Conservation (phyloP, 2,113 vertebrate genomes). For the Dolichallabes microphthalmus region DNA sequence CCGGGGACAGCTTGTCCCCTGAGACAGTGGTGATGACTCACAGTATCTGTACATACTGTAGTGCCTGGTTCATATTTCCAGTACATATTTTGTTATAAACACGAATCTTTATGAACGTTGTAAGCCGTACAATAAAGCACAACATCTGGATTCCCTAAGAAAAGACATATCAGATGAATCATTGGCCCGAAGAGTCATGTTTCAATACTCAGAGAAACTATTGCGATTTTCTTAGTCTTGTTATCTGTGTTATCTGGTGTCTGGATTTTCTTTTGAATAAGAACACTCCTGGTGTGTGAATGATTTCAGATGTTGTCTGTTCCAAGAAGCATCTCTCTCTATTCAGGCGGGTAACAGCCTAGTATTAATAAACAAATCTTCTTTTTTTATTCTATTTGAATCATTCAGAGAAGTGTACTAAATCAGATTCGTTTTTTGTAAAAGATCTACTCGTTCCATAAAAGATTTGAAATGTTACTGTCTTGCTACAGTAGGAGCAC, state of each 20-base stretch:
- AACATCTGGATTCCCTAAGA: not conserved
- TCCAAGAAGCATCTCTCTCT: not conserved
- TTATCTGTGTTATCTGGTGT: not conserved
- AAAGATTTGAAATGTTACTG: not conserved
- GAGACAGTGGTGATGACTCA: not conserved
- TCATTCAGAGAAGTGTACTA: not conserved
- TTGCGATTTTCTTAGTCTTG: not conserved
- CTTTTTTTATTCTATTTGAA: not conserved
- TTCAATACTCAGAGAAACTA: not conserved
- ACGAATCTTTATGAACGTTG: not conserved
- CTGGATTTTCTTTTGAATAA: conserved; percentile 3
- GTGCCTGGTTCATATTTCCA: not conserved
- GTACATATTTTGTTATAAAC: not conserved
- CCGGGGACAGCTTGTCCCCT: not conserved
- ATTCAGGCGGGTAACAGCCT: not conserved
- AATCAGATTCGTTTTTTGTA: too few species aligned
- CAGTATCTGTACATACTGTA: not conserved
- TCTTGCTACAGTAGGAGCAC: not conserved
- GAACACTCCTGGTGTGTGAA: not conserved
- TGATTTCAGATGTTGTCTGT: not conserved
- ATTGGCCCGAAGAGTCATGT: not conserved
- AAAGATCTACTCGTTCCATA: too few species aligned
- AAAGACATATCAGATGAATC: not conserved
- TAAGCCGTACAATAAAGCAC: not conserved
- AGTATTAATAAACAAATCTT: not conserved